These are phyloP conservation scores for Apis dorsata DNA, from an alignment of 1,140 invertebrate genomes.

Conservation along the genomic window DNA sequence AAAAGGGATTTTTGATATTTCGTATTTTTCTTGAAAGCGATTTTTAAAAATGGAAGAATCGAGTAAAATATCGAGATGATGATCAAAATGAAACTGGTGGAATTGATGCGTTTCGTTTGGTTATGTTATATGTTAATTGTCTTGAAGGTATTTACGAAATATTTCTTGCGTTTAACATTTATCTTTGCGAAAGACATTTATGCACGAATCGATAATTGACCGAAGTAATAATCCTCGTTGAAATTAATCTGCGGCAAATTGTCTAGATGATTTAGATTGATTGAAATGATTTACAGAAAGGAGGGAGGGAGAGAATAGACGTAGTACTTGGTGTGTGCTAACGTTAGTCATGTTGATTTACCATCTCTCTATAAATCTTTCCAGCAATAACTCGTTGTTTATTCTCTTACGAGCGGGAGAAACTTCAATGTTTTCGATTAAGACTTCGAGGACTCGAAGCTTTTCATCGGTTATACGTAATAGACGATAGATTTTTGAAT, in stretches of 20 bases:
- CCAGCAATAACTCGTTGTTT: background rate
- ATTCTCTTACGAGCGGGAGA: background rate
- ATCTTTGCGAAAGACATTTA: background rate
- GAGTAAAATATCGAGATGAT: no score
- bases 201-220: background rate
- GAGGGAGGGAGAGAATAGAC: no score
- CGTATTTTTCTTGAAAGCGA: no score
- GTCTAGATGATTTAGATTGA: background rate
- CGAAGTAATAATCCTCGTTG: background rate
- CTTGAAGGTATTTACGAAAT: background rate
- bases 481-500: background rate
- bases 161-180: background rate
- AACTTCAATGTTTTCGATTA: constrained; percentile 4
- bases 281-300: constrained; percentile 4
- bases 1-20: no score
- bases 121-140: no score
- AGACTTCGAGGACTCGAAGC: background rate
- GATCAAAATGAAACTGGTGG: background rate
- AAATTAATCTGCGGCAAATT: background rate
- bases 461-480: background rate
- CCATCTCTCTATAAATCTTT: background rate
- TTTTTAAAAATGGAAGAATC: no score
- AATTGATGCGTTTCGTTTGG: background rate
- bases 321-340: background rate
- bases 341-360: constrained; percentile 2